These are phyloP conservation scores for Drosophila infuscata DNA, from an alignment of 2,888 invertebrate genomes.

Conservation along the genomic window DNA sequence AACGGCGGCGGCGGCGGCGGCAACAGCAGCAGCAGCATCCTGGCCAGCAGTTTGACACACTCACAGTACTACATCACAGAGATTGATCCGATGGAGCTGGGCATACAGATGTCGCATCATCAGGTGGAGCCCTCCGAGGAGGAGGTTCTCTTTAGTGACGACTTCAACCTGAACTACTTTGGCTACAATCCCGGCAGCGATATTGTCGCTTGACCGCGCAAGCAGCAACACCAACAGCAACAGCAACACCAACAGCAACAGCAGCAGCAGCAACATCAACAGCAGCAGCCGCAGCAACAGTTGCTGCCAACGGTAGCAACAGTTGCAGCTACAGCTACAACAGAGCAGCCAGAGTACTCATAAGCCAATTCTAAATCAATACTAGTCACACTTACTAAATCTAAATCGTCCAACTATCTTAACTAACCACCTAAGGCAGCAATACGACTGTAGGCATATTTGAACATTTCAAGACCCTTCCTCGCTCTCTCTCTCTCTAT, in stretches of 20 bases:
- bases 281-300: conserved; percentile 31
- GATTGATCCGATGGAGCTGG: conserved; percentile 85
- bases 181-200: conserved; percentile 84
- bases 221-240: conserved; percentile 29
- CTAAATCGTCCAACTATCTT: conserved; percentile 31
- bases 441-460: conserved; percentile 19
- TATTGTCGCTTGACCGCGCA: conserved; percentile 84
- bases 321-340: conserved; percentile 25
- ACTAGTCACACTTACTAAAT: conserved; percentile 68
- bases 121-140: conserved; percentile 81
- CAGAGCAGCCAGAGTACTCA: conserved; percentile 56
- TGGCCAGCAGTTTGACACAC: conserved; percentile 42
- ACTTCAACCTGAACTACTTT: conserved; percentile 85
- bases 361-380: conserved; percentile 78
- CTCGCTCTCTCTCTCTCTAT: neutral
- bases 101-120: conserved; percentile 84
- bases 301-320: conserved; percentile 12
- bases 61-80: conserved; percentile 84
- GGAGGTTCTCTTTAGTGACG: conserved; percentile 84
- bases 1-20: conserved; percentile 5
- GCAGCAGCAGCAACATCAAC: conserved; percentile 14
- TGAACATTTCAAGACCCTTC: conserved; percentile 1
- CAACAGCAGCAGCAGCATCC: conserved; percentile 20
- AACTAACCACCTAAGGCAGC: conserved; percentile 65
- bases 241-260: conserved; percentile 22